These are phyloP conservation scores for Mantis religiosa DNA, from an alignment of 2,888 invertebrate genomes.

Conservation along the genomic window DNA sequence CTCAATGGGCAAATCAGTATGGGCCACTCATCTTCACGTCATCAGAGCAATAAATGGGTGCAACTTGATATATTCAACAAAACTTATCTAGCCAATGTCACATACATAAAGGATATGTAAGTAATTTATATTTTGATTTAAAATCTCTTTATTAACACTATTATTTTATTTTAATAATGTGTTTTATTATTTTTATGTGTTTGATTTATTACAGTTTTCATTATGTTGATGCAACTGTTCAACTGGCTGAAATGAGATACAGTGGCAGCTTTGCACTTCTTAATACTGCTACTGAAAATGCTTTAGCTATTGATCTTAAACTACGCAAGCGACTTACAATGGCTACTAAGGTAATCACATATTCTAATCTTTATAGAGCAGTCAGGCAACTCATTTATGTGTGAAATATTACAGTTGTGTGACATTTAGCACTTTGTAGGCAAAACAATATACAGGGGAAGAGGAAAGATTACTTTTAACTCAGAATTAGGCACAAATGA, in stretches of 20 bases:
- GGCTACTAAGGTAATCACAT: constrained; percentile 34
- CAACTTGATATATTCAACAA: constrained; percentile 28
- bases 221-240: constrained; percentile 21
- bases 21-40: background rate
- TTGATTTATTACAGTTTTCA: constrained; percentile 14
- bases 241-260: constrained; percentile 25
- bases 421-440: no score
- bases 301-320: constrained; percentile 34
- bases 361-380: background rate
- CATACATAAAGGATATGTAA: constrained; percentile 23
- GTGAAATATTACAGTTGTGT: no score
- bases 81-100: constrained; percentile 24
- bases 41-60: constrained; percentile 18
- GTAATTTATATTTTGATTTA: background rate
- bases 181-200: no score
- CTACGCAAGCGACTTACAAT: constrained; percentile 34
- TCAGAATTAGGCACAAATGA: no score
- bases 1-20: background rate
- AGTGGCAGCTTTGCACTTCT: constrained; percentile 25
- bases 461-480: no score
- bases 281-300: constrained; percentile 18
- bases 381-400: no score
- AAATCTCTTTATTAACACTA: background rate
- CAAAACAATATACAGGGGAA: no score
- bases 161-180: no score